A percentile compares a stretch with the other conserved stretches of the same genome.
phyloP scores from a whole-genome alignment of 2,113 vertebrate genomes.

The Pomatostomus ruficeps region DNA sequence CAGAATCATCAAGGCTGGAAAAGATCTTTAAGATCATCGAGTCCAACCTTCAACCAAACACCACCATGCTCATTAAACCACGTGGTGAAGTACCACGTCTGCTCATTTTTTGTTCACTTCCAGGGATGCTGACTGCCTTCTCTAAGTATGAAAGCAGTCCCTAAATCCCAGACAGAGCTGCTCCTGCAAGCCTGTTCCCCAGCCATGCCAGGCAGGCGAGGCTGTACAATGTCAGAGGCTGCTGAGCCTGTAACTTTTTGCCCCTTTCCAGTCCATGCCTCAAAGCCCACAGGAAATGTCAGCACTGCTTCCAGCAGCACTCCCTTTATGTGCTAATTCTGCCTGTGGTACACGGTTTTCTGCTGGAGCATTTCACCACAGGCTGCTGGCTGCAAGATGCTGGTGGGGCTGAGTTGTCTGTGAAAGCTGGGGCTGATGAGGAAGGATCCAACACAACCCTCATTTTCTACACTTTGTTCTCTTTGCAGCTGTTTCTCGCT shows the following conservation, averaged over 20 bases:
- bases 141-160: neutral
- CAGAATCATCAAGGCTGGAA: neutral
- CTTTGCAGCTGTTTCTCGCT: neutral
- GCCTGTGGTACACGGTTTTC: neutral
- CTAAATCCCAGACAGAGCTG: neutral
- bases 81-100: neutral
- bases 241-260: neutral
- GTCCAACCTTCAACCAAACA: neutral
- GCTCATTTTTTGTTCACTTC: neutral
- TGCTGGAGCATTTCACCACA: neutral
- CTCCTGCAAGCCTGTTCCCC: neutral
- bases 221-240: neutral
- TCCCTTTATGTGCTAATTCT: neutral
- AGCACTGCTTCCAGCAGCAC: neutral
- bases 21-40: neutral
- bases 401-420: neutral
- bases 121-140: neutral
- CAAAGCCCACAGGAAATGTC: neutral
- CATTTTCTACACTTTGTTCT: neutral
- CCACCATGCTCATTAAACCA: neutral
- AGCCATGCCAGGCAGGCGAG: neutral
- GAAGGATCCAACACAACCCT: neutral
- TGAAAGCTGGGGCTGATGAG: neutral
- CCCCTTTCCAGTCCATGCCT: neutral
- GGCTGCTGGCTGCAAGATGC: neutral